Conservation (phyloP, 2,888 invertebrate species). For the Lithosia quadra region DNA sequence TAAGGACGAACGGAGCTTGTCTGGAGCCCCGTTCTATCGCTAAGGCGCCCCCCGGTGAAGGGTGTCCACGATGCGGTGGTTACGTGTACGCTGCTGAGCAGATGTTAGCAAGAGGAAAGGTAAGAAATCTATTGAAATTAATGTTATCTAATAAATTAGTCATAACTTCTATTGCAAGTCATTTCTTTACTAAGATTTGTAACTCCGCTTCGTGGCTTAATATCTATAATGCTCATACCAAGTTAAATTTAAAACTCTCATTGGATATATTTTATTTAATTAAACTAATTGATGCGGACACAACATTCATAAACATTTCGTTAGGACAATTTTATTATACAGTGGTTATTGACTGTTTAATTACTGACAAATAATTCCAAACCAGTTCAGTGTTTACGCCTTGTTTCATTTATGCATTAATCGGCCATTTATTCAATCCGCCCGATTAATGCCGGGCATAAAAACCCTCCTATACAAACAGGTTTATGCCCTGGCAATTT, state of each 20-base stretch:
- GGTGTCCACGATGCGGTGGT: conserved; percentile 96
- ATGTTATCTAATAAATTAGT: background rate
- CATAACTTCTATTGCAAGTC: background rate
- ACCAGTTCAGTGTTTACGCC: too few species aligned
- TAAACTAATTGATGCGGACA: background rate
- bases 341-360: background rate
- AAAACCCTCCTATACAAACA: too few species aligned
- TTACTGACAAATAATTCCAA: background rate
- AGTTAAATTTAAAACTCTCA: background rate
- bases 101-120: conserved; percentile 96
- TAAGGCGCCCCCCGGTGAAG: conserved; percentile 94
- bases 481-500: too few species aligned
- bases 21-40: conserved; percentile 91
- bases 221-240: background rate
- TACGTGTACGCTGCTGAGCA: conserved; percentile 97
- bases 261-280: background rate
- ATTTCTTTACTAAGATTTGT: background rate
- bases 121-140: conserved; percentile 81
- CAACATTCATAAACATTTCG: conserved; percentile 19
- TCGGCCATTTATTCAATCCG: too few species aligned
- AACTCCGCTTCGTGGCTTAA: conserved; percentile 16
- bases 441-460: too few species aligned
- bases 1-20: conserved; percentile 88
- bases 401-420: too few species aligned
- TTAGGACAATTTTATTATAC: background rate